Conservation (phyloP, 2,797 vertebrate genomes). For the Bradypodion pumilum region DNA sequence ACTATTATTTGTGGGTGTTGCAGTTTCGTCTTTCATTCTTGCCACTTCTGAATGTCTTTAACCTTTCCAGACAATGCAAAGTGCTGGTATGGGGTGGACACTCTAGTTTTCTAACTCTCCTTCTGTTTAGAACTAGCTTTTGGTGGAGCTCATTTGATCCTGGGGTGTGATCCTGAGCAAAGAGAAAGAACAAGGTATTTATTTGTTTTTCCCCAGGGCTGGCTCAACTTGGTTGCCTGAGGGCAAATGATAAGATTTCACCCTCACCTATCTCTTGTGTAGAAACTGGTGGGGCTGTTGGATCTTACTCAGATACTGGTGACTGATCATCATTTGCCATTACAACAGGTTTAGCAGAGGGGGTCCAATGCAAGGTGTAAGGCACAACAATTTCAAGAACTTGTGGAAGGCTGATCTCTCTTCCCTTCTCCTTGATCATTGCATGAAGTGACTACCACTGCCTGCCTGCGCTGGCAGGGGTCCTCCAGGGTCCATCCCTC, state of each 20-base stretch:
- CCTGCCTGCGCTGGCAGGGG: neutral
- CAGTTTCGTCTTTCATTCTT: too few species aligned
- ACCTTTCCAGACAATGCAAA: too few species aligned
- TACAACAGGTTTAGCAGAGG: neutral
- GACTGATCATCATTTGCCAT: neutral
- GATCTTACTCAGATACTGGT: neutral
- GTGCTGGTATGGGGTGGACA: too few species aligned
- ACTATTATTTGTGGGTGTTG: too few species aligned
- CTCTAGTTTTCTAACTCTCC: too few species aligned
- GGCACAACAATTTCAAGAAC: neutral
- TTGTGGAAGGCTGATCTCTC: neutral
- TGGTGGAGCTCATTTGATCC: too few species aligned
- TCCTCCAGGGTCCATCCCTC: neutral
- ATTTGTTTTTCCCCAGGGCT: neutral
- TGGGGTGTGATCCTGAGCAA: neutral
- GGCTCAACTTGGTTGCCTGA: neutral
- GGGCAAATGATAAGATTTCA: neutral
- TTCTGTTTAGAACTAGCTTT: too few species aligned
- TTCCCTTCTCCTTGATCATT: neutral
- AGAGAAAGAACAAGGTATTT: neutral
- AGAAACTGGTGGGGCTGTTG: neutral
- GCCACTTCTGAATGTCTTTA: too few species aligned
- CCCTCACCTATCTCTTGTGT: neutral
- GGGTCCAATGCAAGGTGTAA: neutral
- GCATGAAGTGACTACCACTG: neutral